Conservation (phyloP, 2,888 invertebrate species). For the Melipona beecheii region DNA sequence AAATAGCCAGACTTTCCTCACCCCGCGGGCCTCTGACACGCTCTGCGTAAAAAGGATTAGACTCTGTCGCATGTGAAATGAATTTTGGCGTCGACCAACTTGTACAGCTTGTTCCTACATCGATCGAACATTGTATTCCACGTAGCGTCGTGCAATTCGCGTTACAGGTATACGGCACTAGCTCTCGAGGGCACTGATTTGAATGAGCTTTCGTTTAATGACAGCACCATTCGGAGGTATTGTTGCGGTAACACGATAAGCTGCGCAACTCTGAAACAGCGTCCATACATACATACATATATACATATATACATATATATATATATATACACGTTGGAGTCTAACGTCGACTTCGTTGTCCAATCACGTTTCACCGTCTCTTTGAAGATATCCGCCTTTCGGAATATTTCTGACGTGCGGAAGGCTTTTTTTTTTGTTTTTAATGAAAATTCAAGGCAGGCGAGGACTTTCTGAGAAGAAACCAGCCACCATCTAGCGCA, state of each 20-base stretch:
- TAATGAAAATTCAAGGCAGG: slow-evolving; percentile 64
- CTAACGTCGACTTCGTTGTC: slow-evolving; percentile 45
- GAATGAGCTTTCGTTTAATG: not conserved
- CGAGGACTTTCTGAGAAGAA: slow-evolving; percentile 51
- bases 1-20: slow-evolving; percentile 60
- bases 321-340: not conserved
- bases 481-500: slow-evolving; percentile 48
- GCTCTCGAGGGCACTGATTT: not conserved
- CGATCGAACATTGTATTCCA: not conserved
- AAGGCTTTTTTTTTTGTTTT: slow-evolving; percentile 43
- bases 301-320: too few species aligned
- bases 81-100: not conserved
- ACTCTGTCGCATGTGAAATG: slow-evolving; percentile 28
- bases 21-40: slow-evolving; percentile 36
- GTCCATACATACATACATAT: too few species aligned
- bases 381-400: slow-evolving; percentile 50
- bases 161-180: not conserved
- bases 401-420: slow-evolving; percentile 58
- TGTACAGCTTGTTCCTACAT: too few species aligned
- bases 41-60: slow-evolving; percentile 53
- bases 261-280: not conserved
- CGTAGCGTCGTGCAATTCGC: not conserved
- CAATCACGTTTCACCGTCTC: slow-evolving; percentile 55
- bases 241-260: slow-evolving; percentile 1
- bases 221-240: not conserved